A percentile compares a stretch with the other conserved stretches of the same genome.
phyloP scores from a whole-genome alignment of 92 coral and sea anemone genomes.

The Phymanthus crucifer region DNA sequence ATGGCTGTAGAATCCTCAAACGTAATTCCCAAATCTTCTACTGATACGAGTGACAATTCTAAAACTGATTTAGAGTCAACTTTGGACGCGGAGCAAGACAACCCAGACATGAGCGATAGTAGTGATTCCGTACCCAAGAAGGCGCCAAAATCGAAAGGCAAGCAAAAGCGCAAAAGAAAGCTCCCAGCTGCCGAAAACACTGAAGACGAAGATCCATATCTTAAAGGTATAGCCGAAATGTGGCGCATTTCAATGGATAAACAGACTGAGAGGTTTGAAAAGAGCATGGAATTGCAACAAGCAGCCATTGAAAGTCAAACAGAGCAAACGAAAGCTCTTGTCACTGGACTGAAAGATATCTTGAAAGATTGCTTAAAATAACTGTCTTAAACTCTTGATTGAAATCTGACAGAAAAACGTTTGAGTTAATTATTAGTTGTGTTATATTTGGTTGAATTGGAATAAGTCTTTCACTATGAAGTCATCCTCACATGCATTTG shows the following conservation, averaged over 20 bases:
- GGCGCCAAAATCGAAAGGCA: not conserved
- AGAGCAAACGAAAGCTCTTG: conserved; percentile 48
- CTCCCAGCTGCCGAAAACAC: not conserved
- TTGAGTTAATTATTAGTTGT: not conserved
- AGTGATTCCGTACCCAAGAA: not conserved
- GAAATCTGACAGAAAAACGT: not conserved
- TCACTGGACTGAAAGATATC: conserved; percentile 48
- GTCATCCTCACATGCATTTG: not conserved
- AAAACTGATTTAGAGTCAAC: conserved; percentile 10
- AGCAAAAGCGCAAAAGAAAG: not conserved
- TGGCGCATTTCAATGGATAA: conserved; percentile 43
- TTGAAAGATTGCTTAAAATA: conserved; percentile 21
- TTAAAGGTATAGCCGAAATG: conserved; percentile 36
- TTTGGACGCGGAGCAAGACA: not conserved
- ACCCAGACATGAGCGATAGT: not conserved
- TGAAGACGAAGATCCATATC: not conserved
- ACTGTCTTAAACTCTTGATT: not conserved
- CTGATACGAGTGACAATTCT: not conserved
- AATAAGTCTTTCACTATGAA: not conserved
- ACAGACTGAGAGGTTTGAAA: conserved; percentile 37
- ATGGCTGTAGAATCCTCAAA: conserved; percentile 52
- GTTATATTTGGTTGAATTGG: not conserved
- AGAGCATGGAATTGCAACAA: conserved; percentile 44
- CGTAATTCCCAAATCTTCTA: conserved; percentile 28
- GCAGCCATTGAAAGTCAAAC: conserved; percentile 52